Conservation (phyloP, 2,797 vertebrate species). For the Sebastes taczanowskii region DNA sequence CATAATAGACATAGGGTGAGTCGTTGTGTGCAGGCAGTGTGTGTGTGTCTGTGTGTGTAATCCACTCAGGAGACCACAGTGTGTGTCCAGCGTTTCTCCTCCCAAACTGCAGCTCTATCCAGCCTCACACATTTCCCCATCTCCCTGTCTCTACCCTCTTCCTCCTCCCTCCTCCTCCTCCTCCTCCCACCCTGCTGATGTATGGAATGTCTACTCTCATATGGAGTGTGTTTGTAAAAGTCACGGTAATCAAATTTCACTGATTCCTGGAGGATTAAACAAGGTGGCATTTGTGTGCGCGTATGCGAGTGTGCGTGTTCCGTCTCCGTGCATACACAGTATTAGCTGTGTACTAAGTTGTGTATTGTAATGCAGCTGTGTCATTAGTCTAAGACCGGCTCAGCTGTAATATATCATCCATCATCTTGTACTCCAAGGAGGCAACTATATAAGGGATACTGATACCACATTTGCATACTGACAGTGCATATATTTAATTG, state of each 20-base stretch:
- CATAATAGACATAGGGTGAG: conserved; percentile 5
- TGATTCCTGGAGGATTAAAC: conserved; percentile 77
- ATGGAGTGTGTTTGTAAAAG: conserved; percentile 79
- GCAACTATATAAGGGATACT: conserved; percentile 57
- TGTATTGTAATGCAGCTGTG: conserved; percentile 69
- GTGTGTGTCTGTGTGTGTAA: background rate
- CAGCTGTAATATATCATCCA: conserved; percentile 74
- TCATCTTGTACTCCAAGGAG: conserved; percentile 71
- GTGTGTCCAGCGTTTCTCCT: conserved; percentile 29
- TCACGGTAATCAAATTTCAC: conserved; percentile 79
- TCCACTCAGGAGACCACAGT: conserved; percentile 38
- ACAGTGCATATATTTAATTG: conserved; percentile 59
- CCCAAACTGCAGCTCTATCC: conserved; percentile 50
- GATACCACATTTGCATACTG: conserved; percentile 67
- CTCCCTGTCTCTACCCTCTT: conserved; percentile 11
- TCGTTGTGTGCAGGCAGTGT: background rate
- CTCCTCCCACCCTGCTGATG: conserved; percentile 62
- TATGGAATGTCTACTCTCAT: conserved; percentile 79
- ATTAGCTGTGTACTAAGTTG: conserved; percentile 66
- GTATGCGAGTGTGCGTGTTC: conserved; percentile 21
- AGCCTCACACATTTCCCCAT: conserved; percentile 36
- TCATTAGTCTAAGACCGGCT: conserved; percentile 75
- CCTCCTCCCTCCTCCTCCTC: conserved; percentile 33
- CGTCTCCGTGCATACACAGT: conserved; percentile 55
- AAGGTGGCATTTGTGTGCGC: conserved; percentile 63